Base-by-base conservation (phyloP, 2,113 vertebrate species). In the Callaeas wilsoni region DNA sequence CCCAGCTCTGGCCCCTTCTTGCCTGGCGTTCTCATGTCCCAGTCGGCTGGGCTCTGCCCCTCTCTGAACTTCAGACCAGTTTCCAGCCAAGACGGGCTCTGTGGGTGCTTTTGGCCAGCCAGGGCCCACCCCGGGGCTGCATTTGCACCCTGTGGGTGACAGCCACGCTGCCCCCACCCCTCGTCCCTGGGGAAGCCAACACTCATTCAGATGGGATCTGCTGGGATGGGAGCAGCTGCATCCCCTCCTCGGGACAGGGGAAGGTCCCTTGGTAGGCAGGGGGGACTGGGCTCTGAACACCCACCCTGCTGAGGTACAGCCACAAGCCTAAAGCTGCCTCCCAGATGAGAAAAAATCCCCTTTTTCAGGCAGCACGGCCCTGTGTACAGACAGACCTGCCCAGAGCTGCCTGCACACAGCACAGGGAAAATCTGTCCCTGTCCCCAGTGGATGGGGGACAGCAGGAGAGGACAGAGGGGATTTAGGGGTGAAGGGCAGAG, bases 31-130 rank as follows among this genome's bases (percentile, higher is more conserved):
- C 57, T 13, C 67, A 1, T 13, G 33, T 57, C 53, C 65, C 56
- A 27, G 25, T 22, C 9, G 5, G 16, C 67, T 42, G 39, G 17
- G 41, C 76, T 75, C 69, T 67, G 63, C 35, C 1, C 2, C n/a
- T 49, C 6, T 1, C 26, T 60, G 32, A n/a, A 13, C 12, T 5
- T 26, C 3, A 16, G 29, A 63, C 25, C 0, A 0, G 35, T 19
- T 29, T 78, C 30, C 67, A 52, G 27, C 46, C 23, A 30, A 32
- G 23, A 7, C 33, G 65, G 55, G 6, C 25, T 13, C 20, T 33
- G 15, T 2, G 49, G 16, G 25, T 47, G 46, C 2, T 1, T 65
- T 42, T 62, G 60, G 50, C 71, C 33, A 49, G 15, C 5, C 17
- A 59, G 10, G 25, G 19, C 6, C 23, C 30, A 27, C 3, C 10